These are phyloP conservation scores for honey bee (Apis mellifera) DNA, from an alignment of 1,140 invertebrate genomes.

Conservation along the genomic window DNA sequence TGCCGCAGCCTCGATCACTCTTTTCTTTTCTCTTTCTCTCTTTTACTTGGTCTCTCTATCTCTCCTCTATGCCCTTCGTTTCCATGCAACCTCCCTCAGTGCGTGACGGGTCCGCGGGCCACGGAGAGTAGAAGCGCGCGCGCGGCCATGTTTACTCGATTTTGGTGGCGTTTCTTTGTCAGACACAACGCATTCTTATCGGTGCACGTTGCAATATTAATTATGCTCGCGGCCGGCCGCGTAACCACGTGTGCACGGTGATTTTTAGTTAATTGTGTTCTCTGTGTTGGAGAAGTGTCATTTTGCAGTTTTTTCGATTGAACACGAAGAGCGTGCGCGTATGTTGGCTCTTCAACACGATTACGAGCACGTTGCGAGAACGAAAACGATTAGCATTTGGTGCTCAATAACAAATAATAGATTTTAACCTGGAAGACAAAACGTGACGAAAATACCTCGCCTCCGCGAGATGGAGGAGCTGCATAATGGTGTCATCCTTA, in stretches of 20 bases:
- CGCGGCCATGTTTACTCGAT: constrained; percentile 66
- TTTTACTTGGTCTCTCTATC: constrained; percentile 20
- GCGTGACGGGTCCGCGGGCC: constrained; percentile 64
- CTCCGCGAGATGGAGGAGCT: constrained; percentile 77
- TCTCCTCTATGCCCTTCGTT: constrained; percentile 61
- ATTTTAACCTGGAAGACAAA: constrained; percentile 45
- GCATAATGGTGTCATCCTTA: constrained; percentile 80
- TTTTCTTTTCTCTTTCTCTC: constrained; percentile 24
- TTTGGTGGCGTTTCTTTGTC: constrained; percentile 53
- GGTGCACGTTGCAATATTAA: constrained; percentile 49
- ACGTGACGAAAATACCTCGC: constrained; percentile 44
- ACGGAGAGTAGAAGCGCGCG: constrained; percentile 57
- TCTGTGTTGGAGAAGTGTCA: constrained; percentile 11
- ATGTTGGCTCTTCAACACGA: background rate
- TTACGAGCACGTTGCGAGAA: constrained; percentile 26
- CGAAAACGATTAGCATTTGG: background rate
- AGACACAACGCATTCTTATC: constrained; percentile 44
- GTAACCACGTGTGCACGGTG: constrained; percentile 58
- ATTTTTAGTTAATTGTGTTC: constrained; percentile 44
- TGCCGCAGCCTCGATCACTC: constrained; percentile 23
- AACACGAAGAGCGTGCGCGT: constrained; percentile 30
- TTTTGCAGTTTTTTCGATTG: background rate
- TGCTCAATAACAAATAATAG: background rate
- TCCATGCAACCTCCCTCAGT: constrained; percentile 69
- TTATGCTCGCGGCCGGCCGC: constrained; percentile 52